phyloP scores from a whole-genome alignment of 2,113 vertebrate genomes.

The Chloroceryle aenea region DNA sequence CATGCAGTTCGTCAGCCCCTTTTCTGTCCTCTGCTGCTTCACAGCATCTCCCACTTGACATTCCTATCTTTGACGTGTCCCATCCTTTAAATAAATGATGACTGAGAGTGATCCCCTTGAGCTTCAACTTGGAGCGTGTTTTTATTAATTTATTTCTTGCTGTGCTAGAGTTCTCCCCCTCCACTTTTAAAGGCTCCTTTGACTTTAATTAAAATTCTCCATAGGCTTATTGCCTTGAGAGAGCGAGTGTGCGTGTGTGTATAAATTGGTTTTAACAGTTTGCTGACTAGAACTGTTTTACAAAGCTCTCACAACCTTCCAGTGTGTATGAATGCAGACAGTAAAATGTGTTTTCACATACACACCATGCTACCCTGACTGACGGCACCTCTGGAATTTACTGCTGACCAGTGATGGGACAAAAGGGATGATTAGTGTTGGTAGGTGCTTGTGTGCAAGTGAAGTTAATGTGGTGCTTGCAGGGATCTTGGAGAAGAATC shows the following conservation, averaged over 20 bases:
- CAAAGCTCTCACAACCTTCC: not conserved
- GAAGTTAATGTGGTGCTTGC: not conserved
- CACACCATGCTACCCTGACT: not conserved
- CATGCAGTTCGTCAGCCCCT: slow-evolving; percentile 5
- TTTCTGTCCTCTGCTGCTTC: slow-evolving; percentile 50
- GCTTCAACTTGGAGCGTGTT: slow-evolving; percentile 59
- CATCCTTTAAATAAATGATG: slow-evolving; percentile 73
- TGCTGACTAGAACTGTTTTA: slow-evolving; percentile 22
- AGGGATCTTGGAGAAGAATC: not conserved
- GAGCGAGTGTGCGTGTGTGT: not conserved
- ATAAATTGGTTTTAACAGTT: slow-evolving; percentile 66
- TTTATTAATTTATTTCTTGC: slow-evolving; percentile 74
- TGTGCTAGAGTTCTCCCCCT: slow-evolving; percentile 52
- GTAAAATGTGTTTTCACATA: not conserved
- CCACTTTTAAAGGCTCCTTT: slow-evolving; percentile 67
- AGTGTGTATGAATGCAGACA: not conserved
- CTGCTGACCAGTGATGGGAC: not conserved
- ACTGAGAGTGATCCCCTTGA: slow-evolving; percentile 59
- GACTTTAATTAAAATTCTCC: slow-evolving; percentile 75
- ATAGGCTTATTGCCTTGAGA: slow-evolving; percentile 50
- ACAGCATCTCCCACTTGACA: slow-evolving; percentile 64
- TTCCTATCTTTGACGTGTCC: slow-evolving; percentile 58
- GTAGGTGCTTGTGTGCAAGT: rapidly evolving
- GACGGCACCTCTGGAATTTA: not conserved
- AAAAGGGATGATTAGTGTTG: not conserved